Conservation (phyloP, 2,113 vertebrate species). For the Oryzias curvinotus region DNA sequence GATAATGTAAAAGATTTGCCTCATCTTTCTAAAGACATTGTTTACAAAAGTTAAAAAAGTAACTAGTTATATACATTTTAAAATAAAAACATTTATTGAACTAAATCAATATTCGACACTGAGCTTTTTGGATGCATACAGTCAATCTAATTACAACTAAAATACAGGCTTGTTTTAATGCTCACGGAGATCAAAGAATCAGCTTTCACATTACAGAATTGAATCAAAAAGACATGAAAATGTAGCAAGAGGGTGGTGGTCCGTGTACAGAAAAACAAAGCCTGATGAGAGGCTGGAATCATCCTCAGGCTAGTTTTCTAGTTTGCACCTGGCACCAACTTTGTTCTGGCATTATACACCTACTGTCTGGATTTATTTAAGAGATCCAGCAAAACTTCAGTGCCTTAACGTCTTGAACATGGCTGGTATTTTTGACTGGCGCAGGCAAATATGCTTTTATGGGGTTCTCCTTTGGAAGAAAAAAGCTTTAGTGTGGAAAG, state of each 20-base stretch:
- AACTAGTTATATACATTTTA: too few species aligned
- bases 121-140: too few species aligned
- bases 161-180: too few species aligned
- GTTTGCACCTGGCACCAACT: background rate
- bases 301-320: background rate
- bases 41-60: too few species aligned
- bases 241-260: background rate
- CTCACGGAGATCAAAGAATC: background rate
- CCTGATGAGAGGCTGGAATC: background rate
- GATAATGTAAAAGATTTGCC: too few species aligned
- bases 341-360: background rate
- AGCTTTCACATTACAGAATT: background rate
- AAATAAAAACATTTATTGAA: too few species aligned
- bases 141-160: too few species aligned
- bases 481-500: background rate
- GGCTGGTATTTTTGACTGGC: background rate
- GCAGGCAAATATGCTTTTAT: background rate
- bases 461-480: too few species aligned
- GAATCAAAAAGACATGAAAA: background rate
- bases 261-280: background rate
- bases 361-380: constrained; percentile 1
- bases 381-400: background rate
- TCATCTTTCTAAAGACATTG: too few species aligned
- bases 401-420: background rate
- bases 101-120: too few species aligned